Evolutionary conservation across 2,113 vertebrate species (phyloP).

Genomic region (Upupa epops): DNA sequence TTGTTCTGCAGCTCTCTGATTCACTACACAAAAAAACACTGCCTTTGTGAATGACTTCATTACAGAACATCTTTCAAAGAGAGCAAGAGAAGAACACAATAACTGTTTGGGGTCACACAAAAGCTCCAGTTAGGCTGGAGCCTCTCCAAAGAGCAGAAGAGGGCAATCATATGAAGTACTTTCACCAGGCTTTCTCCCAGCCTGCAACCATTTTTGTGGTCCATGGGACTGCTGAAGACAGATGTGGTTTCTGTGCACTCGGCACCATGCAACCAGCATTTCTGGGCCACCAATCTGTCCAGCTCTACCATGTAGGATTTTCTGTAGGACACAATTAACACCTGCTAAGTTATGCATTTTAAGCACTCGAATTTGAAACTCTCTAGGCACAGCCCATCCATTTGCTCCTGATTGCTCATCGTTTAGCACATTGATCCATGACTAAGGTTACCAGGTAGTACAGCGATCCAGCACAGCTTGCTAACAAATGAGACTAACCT

Average conservation of each 20-base stretch:
- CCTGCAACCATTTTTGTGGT: neutral
- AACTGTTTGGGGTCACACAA: neutral
- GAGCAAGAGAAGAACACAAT: neutral
- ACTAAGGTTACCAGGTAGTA: neutral
- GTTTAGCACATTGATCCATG: constrained; percentile 2
- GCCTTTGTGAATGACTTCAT: neutral
- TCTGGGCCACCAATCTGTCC: neutral
- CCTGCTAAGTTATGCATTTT: neutral
- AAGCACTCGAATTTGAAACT: neutral
- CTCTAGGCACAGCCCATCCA: neutral
- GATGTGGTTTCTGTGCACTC: neutral
- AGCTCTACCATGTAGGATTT: neutral
- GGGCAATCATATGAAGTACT: neutral
- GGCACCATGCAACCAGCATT: accelerated
- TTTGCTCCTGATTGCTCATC: neutral
- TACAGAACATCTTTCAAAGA: neutral
- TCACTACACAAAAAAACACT: neutral
- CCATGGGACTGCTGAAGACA: neutral
- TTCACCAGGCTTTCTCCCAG: neutral
- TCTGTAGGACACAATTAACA: neutral
- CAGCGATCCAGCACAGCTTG: neutral
- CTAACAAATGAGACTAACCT: neutral
- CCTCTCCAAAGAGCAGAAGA: neutral
- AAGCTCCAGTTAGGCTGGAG: neutral
- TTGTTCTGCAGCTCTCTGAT: constrained; percentile 4